Evolutionary conservation across 2,797 vertebrate species (phyloP), one percentile per base, ranked within the genome.

Genomic region (Scleropages formosus): DNA sequence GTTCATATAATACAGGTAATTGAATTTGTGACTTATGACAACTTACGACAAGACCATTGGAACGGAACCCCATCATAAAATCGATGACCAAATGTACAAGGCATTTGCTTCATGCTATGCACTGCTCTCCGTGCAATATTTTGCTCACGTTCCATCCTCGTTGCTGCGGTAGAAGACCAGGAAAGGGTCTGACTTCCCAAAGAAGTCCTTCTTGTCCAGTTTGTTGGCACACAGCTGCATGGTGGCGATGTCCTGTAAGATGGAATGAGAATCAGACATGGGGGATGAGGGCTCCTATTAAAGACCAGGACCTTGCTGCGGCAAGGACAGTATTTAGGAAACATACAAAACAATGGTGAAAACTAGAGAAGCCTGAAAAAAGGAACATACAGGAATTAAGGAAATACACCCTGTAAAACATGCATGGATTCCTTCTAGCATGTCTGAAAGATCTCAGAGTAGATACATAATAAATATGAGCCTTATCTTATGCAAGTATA

Each of bases 161-260:
- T 98, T 98, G 87, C 96, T 98, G 81, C 96, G 94, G 82, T 97
- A 98, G 91, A 98, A 98, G 79, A 98, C 96, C 22, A 98, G 91
- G 88, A 98, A 98, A 31, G 96, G 97, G 85, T 98, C 97, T 0
- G 97, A 98, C 87, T 98, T 98, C 74, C 97, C 97, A 0, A 98
- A 98, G 87, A 98, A 98, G 85, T 98, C 97, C 86, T 98, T 98
- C 85, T 98, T 98, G 90, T 98, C 97, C 85, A 98, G 89, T 86
- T 98, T 98, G 90, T 98, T 98, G 80, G 95, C 96, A 4, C 97
- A 98, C 44, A 99, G 82, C 90, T 99, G 96, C 96, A 98, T 97
- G 3, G 96, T 98, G 67, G 95, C 89, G 0, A 96, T 96, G 82
- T 98, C 96, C 96, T 97, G 78, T 27, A 78, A 80, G 78, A 51